These are phyloP conservation scores for Macrobrachium rosenbergii DNA, from an alignment of 1,140 invertebrate species.

Conservation along the genomic window DNA sequence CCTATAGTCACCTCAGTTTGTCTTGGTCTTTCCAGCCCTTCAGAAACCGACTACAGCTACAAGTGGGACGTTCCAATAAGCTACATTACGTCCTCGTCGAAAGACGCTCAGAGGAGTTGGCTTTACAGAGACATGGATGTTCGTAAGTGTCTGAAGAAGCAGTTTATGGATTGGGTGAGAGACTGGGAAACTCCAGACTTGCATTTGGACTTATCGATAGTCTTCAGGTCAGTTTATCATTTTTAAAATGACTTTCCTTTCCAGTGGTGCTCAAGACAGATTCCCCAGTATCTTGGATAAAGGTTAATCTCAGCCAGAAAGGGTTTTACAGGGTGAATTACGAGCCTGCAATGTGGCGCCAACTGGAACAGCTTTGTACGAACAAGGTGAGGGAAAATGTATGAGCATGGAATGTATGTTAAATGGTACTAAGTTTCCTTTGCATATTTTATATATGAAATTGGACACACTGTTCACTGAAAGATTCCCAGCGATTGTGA, in stretches of 20 bases:
- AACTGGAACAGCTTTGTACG: conserved; percentile 69
- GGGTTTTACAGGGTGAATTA: conserved; percentile 94
- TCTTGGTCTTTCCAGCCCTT: conserved; percentile 1
- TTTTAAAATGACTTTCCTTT: conserved; percentile 39
- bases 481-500: too few species aligned
- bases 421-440: not conserved
- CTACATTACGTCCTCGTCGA: conserved; percentile 77
- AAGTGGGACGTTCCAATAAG: conserved; percentile 88
- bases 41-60: conserved; percentile 63
- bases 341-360: conserved; percentile 77
- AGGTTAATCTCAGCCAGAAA: conserved; percentile 87
- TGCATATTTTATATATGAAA: too few species aligned
- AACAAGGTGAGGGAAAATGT: conserved; percentile 31
- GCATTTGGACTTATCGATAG: too few species aligned
- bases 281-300: conserved; percentile 78
- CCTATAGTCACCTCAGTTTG: not conserved
- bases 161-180: too few species aligned
- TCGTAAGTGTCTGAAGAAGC: conserved; percentile 34
- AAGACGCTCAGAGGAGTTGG: conserved; percentile 73
- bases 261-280: conserved; percentile 71
- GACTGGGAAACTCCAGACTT: too few species aligned
- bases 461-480: too few species aligned
- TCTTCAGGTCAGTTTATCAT: not conserved
- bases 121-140: conserved; percentile 73
- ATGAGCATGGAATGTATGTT: not conserved